Evolutionary conservation across 2,113 vertebrate species (phyloP).

Genomic region (Chaetodon auriga): DNA sequence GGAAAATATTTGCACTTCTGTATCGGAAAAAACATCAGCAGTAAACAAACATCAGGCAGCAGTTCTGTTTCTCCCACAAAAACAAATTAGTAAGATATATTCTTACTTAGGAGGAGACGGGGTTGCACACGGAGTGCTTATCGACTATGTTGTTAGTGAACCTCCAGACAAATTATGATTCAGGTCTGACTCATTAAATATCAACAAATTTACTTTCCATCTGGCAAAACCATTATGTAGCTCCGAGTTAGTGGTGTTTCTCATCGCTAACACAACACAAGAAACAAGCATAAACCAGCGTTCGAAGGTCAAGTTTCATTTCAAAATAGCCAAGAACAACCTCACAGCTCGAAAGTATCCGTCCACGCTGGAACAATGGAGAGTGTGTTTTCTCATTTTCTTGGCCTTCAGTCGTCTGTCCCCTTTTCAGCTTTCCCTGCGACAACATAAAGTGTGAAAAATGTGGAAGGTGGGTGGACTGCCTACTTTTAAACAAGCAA

Average conservation of each 20-base stretch:
- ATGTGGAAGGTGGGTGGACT: conserved; percentile 66
- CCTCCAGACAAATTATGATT: conserved; percentile 1
- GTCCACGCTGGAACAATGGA: conserved; percentile 8
- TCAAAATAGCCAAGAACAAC: neutral
- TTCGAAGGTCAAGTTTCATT: neutral
- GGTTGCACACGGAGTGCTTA: neutral
- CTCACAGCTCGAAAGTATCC: neutral
- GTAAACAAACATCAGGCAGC: neutral
- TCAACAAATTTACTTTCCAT: conserved; percentile 19
- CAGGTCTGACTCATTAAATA: neutral
- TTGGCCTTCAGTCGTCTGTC: neutral
- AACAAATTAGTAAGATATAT: neutral
- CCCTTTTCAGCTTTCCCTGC: conserved; percentile 9
- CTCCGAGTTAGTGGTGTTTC: neutral
- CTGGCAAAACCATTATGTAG: neutral
- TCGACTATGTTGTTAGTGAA: neutral
- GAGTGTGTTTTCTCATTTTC: neutral
- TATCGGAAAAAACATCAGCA: too few relatives aligned
- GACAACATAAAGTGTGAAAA: conserved; percentile 39
- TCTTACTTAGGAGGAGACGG: neutral
- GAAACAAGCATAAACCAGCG: neutral
- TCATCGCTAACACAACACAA: neutral
- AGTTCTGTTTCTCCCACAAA: neutral
- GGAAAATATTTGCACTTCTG: neutral
- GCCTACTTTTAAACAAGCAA: conserved; percentile 61